Conservation (phyloP, 2,888 invertebrate genomes). For the Tipula vernalis region DNA sequence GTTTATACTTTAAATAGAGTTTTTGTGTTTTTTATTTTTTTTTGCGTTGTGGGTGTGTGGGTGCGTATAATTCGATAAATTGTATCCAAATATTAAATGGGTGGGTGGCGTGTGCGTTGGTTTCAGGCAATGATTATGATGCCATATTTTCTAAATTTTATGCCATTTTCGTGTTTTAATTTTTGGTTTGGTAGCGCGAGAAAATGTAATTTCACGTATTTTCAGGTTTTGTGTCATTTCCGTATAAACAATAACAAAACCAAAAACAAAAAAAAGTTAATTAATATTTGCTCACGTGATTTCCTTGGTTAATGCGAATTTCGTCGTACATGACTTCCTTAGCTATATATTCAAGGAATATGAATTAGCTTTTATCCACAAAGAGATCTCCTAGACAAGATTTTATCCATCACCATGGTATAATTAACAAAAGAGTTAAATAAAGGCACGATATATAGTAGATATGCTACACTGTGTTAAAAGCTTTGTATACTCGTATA, state of each 20-base stretch:
- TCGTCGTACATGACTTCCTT: not conserved
- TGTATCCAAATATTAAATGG: not conserved
- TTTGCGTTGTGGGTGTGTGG: not conserved
- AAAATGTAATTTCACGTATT: not conserved
- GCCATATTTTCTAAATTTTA: not conserved
- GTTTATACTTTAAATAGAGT: not conserved
- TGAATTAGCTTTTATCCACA: not conserved
- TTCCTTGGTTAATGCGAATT: not conserved
- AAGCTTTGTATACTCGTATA: not conserved
- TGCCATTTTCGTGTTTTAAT: not conserved
- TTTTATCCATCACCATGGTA: not conserved
- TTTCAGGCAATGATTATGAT: not conserved
- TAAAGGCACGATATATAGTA: not conserved
- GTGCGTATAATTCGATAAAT: not conserved
- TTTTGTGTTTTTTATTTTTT: not conserved
- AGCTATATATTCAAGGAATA: not conserved
- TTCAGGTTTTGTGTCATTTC: not conserved
- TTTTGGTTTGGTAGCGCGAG: not conserved
- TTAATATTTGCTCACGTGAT: not conserved
- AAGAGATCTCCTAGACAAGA: not conserved
- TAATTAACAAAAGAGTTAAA: conserved; percentile 4
- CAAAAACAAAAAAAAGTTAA: not conserved
- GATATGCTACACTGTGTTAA: not conserved
- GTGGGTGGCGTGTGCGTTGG: not conserved
- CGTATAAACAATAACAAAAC: too few relatives aligned